Percentiles rank a stretch among this genome's conserved stretches.
These are phyloP conservation scores for Drosophila saltans DNA, from an alignment of 1,140 invertebrate genomes.

Conservation along the genomic window DNA sequence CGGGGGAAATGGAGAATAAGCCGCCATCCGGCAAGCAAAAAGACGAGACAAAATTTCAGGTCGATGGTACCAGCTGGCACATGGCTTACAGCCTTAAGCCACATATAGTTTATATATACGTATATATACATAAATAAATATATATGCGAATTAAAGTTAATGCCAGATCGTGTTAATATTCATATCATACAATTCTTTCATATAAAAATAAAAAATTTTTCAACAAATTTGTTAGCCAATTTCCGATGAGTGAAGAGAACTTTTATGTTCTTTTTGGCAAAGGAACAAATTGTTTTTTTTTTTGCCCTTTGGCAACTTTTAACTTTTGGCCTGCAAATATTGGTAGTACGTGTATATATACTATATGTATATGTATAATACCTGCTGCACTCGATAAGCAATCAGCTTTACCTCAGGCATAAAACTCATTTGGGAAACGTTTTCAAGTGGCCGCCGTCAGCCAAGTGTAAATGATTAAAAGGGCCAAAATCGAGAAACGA, in stretches of 20 bases:
- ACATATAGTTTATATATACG: not conserved
- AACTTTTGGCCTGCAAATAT: constrained; percentile 10
- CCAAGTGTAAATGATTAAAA: constrained; percentile 72
- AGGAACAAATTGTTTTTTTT: not conserved
- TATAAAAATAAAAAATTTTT: not conserved
- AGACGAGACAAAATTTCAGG: not conserved
- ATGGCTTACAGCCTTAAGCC: constrained; percentile 21
- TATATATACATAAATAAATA: not conserved
- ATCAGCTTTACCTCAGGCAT: constrained; percentile 30
- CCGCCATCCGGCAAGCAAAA: not conserved
- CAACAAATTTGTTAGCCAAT: constrained; percentile 2
- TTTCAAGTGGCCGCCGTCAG: constrained; percentile 54
- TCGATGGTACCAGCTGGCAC: constrained; percentile 29
- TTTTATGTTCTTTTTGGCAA: not conserved
- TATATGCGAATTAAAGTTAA: constrained; percentile 4
- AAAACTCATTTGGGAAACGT: constrained; percentile 47
- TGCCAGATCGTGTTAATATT: not conserved
- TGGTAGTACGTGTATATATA: not conserved
- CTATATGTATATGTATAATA: not conserved
- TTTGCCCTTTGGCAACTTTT: constrained; percentile 3
- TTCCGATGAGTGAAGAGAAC: not conserved
- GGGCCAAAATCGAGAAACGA: constrained; percentile 21
- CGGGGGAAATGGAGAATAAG: constrained; percentile 20
- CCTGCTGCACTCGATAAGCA: constrained; percentile 37
- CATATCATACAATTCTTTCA: not conserved